Evolutionary conservation across 2,888 invertebrate species (phyloP).

Genomic region (Pandemis corylana): DNA sequence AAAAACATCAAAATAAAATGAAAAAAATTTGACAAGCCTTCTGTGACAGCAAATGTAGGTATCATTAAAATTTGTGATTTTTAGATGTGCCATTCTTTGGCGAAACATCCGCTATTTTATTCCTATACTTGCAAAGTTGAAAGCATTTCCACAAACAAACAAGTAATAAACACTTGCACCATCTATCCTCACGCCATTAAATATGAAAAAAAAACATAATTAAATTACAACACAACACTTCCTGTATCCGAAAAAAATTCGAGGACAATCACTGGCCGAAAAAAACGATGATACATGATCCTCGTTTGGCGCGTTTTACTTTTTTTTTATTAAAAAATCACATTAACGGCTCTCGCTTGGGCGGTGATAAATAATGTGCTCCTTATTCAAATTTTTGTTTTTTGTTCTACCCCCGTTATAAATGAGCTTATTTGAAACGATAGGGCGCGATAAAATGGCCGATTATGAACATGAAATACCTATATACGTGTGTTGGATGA

Average conservation of each 20-base stretch:
- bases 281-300: slow-evolving; percentile 84
- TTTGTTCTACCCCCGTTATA: slow-evolving; percentile 82
- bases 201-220: slow-evolving; percentile 31
- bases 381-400: slow-evolving; percentile 85
- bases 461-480: slow-evolving; percentile 64
- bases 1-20: too few relatives aligned
- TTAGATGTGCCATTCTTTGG: too few relatives aligned
- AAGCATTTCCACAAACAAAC: neutral
- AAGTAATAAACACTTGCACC: neutral
- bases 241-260: slow-evolving; percentile 46
- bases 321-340: slow-evolving; percentile 84
- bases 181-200: slow-evolving; percentile 37
- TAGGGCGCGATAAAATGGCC: slow-evolving; percentile 79
- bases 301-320: slow-evolving; percentile 77
- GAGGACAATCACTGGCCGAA: slow-evolving; percentile 83
- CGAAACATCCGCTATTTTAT: too few relatives aligned
- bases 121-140: neutral
- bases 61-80: too few relatives aligned
- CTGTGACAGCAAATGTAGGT: too few relatives aligned
- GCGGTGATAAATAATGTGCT: slow-evolving; percentile 84
- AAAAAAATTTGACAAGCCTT: too few relatives aligned
- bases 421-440: slow-evolving; percentile 85
- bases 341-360: slow-evolving; percentile 85
- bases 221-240: slow-evolving; percentile 31
- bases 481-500: slow-evolving; percentile 32